phyloP scores from a whole-genome alignment of 1,140 invertebrate species.

The Drosophila santomea region DNA sequence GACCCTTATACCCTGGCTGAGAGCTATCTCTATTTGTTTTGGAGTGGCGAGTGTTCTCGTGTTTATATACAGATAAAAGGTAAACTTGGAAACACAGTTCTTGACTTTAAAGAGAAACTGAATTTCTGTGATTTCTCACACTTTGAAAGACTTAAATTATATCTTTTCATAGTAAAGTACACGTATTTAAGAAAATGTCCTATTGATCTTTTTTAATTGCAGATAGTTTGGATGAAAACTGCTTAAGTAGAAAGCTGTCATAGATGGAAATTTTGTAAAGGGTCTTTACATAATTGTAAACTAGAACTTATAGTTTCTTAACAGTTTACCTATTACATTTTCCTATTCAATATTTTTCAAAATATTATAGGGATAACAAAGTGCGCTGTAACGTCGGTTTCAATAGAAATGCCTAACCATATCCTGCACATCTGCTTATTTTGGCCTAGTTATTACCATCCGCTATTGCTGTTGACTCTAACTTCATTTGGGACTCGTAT shows the following conservation, averaged over 20 bases:
- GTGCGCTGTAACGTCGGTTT: background rate
- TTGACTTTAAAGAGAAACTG: too few relatives aligned
- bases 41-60: background rate
- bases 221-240: too few relatives aligned
- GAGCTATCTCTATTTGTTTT: background rate
- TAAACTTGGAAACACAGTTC: background rate
- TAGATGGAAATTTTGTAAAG: too few relatives aligned
- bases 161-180: too few relatives aligned
- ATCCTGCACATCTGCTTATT: background rate
- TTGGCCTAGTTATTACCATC: constrained; percentile 21
- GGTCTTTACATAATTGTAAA: too few relatives aligned
- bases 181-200: too few relatives aligned
- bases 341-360: background rate
- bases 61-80: background rate
- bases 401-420: background rate
- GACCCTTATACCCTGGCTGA: constrained; percentile 16
- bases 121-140: too few relatives aligned
- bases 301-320: too few relatives aligned
- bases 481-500: constrained; percentile 40
- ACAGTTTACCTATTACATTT: background rate
- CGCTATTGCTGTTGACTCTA: background rate
- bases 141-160: too few relatives aligned
- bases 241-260: too few relatives aligned
- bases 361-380: background rate
- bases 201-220: too few relatives aligned